A percentile compares a stretch with the other conserved stretches of the same genome.
Evolutionary conservation across 2,113 vertebrate species (phyloP).

Genomic region (Eclectus roratus): DNA sequence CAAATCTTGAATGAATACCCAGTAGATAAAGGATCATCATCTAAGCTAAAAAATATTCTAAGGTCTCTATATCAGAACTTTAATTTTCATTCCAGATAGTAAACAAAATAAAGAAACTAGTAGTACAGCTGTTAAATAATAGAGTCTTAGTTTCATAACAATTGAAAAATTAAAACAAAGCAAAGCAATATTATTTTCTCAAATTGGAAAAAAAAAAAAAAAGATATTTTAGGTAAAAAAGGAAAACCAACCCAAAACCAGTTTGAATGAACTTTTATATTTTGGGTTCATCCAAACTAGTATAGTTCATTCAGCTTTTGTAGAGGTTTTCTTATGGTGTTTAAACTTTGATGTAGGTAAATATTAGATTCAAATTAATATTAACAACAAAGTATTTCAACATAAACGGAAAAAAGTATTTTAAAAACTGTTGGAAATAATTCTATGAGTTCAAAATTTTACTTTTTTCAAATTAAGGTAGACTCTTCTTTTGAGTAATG

Average conservation of each 20-base stretch:
- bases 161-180: background rate
- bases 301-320: background rate
- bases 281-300: background rate
- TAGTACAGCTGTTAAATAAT: background rate
- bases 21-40: background rate
- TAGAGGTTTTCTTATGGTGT: background rate
- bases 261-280: background rate
- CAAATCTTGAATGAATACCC: background rate
- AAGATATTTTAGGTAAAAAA: background rate
- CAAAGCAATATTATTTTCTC: background rate
- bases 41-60: background rate
- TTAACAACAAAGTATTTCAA: background rate
- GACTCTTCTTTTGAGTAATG: background rate
- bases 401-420: background rate
- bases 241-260: background rate
- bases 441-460: background rate
- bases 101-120: background rate
- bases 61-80: background rate
- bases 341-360: background rate
- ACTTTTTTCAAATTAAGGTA: background rate
- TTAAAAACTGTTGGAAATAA: background rate
- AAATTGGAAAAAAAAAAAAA: background rate
- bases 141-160: rapidly evolving
- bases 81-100: background rate
- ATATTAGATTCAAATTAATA: background rate